A percentile compares a stretch with the other conserved stretches of the same genome.
These are phyloP conservation scores for Brachypterus glaber DNA, from an alignment of 2,888 invertebrate species.

Conservation along the genomic window DNA sequence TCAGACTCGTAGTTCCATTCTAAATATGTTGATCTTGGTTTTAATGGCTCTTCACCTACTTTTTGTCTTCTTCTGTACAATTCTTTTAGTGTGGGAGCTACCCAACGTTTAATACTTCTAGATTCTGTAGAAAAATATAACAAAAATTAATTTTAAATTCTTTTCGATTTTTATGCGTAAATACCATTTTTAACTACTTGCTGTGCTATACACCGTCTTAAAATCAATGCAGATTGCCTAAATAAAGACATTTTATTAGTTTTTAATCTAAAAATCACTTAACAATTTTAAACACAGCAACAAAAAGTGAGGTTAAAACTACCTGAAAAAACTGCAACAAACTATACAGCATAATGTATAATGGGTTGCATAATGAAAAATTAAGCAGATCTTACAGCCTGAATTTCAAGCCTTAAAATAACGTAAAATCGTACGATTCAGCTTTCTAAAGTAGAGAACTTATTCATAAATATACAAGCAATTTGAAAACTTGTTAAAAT, in stretches of 20 bases:
- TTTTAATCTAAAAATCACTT: slow-evolving; percentile 1
- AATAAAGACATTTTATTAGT: slow-evolving; percentile 8
- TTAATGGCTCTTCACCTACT: slow-evolving; percentile 47
- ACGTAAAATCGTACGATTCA: too few species aligned
- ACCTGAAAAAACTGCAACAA: too few species aligned
- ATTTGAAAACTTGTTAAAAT: too few species aligned
- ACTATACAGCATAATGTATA: too few species aligned
- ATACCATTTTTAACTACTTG: slow-evolving; percentile 1
- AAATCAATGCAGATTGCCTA: slow-evolving; percentile 7
- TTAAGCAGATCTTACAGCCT: too few species aligned
- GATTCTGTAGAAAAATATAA: slow-evolving; percentile 10
- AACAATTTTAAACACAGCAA: too few species aligned
- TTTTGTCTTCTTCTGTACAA: slow-evolving; percentile 51
- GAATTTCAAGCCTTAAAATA: too few species aligned
- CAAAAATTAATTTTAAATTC: neutral
- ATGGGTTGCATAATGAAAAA: too few species aligned
- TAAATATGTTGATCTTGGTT: slow-evolving; percentile 53
- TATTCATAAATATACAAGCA: too few species aligned
- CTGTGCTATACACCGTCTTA: slow-evolving; percentile 3
- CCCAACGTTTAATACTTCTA: slow-evolving; percentile 50
- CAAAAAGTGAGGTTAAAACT: too few species aligned
- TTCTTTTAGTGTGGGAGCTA: slow-evolving; percentile 57
- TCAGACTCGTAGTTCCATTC: slow-evolving; percentile 87
- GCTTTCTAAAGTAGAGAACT: too few species aligned
- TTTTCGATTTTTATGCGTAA: neutral